These are phyloP conservation scores for Salvator merianae DNA, from an alignment of 2,113 vertebrate species.

Conservation along the genomic window DNA sequence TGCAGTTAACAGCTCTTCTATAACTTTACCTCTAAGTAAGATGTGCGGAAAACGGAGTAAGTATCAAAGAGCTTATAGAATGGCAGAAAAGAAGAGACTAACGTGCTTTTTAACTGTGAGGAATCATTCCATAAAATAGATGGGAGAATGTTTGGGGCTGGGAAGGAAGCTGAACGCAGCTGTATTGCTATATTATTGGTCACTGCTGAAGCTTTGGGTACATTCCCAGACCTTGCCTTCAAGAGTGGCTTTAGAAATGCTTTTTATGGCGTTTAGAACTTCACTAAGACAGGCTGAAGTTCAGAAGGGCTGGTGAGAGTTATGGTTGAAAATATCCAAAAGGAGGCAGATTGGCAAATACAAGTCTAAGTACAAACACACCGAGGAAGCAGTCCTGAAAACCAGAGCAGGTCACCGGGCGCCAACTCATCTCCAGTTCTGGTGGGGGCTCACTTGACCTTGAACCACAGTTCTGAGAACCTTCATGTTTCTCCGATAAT, in stretches of 20 bases:
- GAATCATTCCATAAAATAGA: constrained; percentile 50
- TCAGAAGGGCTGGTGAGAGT: too few species aligned
- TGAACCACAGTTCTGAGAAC: too few species aligned
- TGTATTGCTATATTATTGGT: neutral
- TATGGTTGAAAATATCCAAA: too few species aligned
- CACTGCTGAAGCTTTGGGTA: neutral
- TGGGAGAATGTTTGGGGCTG: constrained; percentile 5
- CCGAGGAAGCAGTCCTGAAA: too few species aligned
- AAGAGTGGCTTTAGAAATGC: neutral
- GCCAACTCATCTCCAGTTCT: too few species aligned
- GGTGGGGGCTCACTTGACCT: too few species aligned
- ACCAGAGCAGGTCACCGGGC: too few species aligned
- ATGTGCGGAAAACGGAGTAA: constrained; percentile 65
- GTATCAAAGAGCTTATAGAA: constrained; percentile 61
- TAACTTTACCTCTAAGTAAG: constrained; percentile 58
- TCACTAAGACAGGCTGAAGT: too few species aligned
- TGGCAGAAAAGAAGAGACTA: constrained; percentile 44
- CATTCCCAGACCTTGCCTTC: too few species aligned
- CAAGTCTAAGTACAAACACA: too few species aligned
- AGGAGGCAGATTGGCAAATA: too few species aligned
- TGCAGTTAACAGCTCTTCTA: constrained; percentile 65
- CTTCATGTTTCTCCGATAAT: too few species aligned
- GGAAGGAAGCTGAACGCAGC: neutral
- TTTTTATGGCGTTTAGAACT: neutral
- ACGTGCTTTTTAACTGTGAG: constrained; percentile 49